phyloP scores from a whole-genome alignment of 2,113 vertebrate genomes.

The Hydrochoerus hydrochaeris region DNA sequence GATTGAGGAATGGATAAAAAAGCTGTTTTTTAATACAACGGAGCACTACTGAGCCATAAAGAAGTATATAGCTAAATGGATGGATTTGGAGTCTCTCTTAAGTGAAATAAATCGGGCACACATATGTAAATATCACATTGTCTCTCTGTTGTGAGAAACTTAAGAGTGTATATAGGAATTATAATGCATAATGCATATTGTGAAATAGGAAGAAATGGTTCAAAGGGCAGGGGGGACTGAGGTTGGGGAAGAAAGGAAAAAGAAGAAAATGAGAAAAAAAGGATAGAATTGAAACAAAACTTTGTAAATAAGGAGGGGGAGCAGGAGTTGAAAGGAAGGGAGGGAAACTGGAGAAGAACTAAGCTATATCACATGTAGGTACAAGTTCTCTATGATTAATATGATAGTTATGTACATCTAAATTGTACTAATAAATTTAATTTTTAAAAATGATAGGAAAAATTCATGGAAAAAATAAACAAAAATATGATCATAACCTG shows the following conservation, averaged over 20 bases:
- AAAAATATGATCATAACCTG: conserved; percentile 3
- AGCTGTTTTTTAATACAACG: not conserved
- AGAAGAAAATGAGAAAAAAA: not conserved
- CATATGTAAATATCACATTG: not conserved
- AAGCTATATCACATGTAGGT: not conserved
- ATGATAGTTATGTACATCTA: not conserved
- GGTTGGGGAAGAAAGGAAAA: not conserved
- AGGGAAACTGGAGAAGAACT: not conserved
- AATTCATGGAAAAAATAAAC: not conserved
- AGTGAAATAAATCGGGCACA: not conserved
- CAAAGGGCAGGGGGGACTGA: not conserved
- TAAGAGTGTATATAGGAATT: not conserved
- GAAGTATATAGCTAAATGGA: not conserved
- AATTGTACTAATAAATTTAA: not conserved
- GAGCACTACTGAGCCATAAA: not conserved
- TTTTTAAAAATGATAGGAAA: not conserved
- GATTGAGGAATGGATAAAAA: not conserved
- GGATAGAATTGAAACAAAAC: not conserved
- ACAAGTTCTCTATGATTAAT: not conserved
- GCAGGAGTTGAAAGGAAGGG: not conserved
- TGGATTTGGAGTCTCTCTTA: not conserved
- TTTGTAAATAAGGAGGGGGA: not conserved
- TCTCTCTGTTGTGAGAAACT: not conserved
- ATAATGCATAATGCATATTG: not conserved
- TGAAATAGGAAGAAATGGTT: not conserved